Evolutionary conservation across 2,888 invertebrate species (phyloP), one percentile per base, ranked within the genome.

Genomic region (Masnerella sp.): DNA sequence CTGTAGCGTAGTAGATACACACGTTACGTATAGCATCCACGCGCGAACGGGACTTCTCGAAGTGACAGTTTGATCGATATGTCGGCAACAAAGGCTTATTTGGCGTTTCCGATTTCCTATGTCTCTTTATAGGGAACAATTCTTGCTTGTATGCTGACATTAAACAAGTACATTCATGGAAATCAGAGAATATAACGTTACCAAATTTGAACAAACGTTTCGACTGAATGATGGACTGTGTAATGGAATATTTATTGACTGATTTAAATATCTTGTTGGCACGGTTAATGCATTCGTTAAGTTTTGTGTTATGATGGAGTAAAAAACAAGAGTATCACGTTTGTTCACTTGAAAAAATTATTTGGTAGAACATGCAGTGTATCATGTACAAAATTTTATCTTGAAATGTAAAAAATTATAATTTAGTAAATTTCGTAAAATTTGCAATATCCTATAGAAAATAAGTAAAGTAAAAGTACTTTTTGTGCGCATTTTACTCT

Each of bases 1-100:
- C 59, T 61, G 49, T 49, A 25, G 12, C 61, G 61, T 72, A 45
- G 47, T 36, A 28, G 38, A 59, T 56, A 65, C 52, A 64, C 58
- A 51, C 74, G 69, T 74, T 69, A 61, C 54, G 69, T 65, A 74
- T 59, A 59, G 65, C 70, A 59, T 74, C 64, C 74, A 74, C 74
- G 70, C 74, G 74, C 65, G 70, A 74, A 68, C 74, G 65, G 74
- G 70, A 74, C 74, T 74, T 67, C 65, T 58, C 67, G 43, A 65
- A 74, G 74, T 71, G 74, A 75, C 74, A 75, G 74, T 75, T 75
- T 75, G 74, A 75, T 75, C 74, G 74, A 75, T 75, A 75, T 68
- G 70, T 67, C 70, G 74, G 49, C 71, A 71, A 75, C 70, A 67
- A 75, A 70, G 70, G 74, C 74, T 71, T 75, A 74, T 74, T 74